These are phyloP conservation scores for Pomatostomus ruficeps DNA, from an alignment of 2,113 vertebrate species.

Conservation along the genomic window DNA sequence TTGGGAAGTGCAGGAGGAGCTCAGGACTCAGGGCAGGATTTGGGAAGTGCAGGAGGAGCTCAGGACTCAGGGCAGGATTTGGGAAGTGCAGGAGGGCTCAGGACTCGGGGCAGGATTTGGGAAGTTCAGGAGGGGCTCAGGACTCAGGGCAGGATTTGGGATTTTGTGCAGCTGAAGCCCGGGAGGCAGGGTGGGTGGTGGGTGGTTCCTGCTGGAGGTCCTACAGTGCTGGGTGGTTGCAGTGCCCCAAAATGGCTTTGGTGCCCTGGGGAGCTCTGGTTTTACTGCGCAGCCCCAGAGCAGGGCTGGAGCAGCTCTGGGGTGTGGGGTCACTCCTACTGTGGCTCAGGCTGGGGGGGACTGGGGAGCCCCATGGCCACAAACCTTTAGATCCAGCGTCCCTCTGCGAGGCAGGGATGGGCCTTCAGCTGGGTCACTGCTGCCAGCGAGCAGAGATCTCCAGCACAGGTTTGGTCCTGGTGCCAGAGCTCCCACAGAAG, in stretches of 20 bases:
- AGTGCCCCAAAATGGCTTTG: not conserved
- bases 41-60: not conserved
- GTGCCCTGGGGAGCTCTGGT: not conserved
- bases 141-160: too few species aligned
- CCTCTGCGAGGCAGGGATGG: not conserved
- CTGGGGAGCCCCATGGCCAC: accelerated
- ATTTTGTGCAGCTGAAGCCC: not conserved
- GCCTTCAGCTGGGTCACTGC: not conserved
- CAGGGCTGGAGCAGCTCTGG: not conserved
- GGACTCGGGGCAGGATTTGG: too few species aligned
- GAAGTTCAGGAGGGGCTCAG: not conserved
- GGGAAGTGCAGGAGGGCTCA: not conserved
- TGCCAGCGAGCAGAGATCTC: not conserved
- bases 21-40: not conserved
- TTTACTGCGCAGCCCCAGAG: not conserved
- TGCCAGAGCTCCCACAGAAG: not conserved
- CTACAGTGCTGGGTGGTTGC: accelerated
- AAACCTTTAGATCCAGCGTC: not conserved
- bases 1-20: not conserved
- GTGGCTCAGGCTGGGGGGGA: not conserved
- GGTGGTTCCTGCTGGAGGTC: not conserved
- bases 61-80: not conserved
- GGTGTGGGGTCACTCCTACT: not conserved
- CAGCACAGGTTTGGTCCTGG: not conserved
- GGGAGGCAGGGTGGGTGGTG: not conserved